phyloP scores from a whole-genome alignment of 2,797 vertebrate species.

The Babyrousa celebensis region DNA sequence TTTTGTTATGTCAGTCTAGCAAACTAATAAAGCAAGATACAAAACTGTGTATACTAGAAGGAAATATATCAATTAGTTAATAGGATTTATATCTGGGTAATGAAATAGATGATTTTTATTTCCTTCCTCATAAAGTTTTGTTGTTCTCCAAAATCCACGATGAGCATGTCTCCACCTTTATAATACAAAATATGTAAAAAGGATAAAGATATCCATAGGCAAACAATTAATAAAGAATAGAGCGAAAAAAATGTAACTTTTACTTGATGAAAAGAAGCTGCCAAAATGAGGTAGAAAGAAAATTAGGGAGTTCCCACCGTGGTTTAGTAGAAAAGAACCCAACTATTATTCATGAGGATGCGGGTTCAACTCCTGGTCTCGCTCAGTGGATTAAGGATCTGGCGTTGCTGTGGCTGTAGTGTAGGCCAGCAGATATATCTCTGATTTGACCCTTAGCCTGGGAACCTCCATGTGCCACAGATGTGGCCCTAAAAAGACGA shows the following conservation, averaged over 20 bases:
- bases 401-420: no score
- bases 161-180: neutral
- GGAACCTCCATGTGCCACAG: no score
- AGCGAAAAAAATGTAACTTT: neutral
- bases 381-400: no score
- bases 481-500: no score
- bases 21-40: neutral
- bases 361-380: no score
- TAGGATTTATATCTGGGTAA: slow-evolving; percentile 33
- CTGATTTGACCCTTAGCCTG: no score
- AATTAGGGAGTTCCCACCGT: neutral
- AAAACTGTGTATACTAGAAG: neutral
- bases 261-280: slow-evolving; percentile 19
- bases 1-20: neutral
- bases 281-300: slow-evolving; percentile 37
- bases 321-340: no score
- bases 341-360: no score
- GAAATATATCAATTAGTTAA: slow-evolving; percentile 37
- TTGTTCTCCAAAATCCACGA: slow-evolving; percentile 25
- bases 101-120: slow-evolving; percentile 47
- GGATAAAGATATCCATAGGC: neutral
- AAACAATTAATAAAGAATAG: slow-evolving; percentile 21
- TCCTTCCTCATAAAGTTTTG: slow-evolving; percentile 10
- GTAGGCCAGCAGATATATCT: no score
- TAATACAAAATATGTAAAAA: slow-evolving; percentile 25